These are phyloP conservation scores for Brachyhypopomus gauderio DNA, from an alignment of 2,113 vertebrate genomes.

Conservation along the genomic window DNA sequence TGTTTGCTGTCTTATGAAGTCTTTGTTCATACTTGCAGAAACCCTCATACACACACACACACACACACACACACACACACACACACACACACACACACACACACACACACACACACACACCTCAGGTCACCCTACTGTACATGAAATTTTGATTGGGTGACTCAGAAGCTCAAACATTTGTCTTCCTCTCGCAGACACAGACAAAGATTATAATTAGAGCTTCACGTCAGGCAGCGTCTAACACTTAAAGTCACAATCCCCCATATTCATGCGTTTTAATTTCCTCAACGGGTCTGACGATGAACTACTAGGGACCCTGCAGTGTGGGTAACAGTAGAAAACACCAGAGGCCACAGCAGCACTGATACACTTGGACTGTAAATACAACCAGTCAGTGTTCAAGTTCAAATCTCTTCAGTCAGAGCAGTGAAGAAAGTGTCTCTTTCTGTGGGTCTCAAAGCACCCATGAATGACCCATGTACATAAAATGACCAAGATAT, in stretches of 20 bases:
- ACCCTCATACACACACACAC: slow-evolving; percentile 33
- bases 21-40: slow-evolving; percentile 55
- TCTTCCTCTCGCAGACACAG: not conserved
- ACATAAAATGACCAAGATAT: not conserved
- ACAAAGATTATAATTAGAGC: not conserved
- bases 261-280: too few species aligned
- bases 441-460: not conserved
- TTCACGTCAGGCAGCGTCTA: too few species aligned
- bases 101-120: slow-evolving; percentile 35
- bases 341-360: not conserved
- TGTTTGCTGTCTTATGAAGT: slow-evolving; percentile 34
- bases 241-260: too few species aligned
- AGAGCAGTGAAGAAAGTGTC: not conserved
- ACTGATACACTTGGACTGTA: not conserved
- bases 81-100: slow-evolving; percentile 37
- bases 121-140: not conserved
- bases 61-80: slow-evolving; percentile 35
- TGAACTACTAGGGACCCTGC: not conserved
- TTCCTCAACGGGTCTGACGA: not conserved
- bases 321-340: not conserved
- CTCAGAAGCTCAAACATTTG: not conserved
- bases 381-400: not conserved
- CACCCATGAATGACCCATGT: not conserved
- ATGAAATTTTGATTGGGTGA: not conserved
- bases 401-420: not conserved